These are phyloP conservation scores for Oppia nitens DNA, from an alignment of 1,140 invertebrate genomes.

Conservation along the genomic window DNA sequence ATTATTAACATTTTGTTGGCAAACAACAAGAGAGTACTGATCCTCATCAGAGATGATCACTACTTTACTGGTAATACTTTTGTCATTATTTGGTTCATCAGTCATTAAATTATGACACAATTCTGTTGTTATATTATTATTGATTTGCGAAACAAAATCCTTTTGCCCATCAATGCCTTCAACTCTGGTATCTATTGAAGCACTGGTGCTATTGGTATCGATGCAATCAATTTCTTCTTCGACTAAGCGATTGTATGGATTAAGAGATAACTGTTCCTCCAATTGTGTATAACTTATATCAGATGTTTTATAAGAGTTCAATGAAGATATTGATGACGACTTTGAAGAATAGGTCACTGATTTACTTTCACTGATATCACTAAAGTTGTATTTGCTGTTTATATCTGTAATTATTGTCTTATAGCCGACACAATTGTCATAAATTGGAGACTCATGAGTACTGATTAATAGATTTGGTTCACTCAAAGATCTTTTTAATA, in stretches of 20 bases:
- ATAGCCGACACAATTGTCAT: neutral
- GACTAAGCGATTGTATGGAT: neutral
- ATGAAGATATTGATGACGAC: no score
- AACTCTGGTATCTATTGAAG: neutral
- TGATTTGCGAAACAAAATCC: neutral
- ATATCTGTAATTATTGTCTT: neutral
- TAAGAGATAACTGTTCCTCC: neutral
- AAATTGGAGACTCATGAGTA: neutral
- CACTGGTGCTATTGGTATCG: neutral
- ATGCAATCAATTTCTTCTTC: no score
- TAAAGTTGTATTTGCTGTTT: neutral
- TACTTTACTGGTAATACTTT: no score
- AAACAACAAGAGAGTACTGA: neutral
- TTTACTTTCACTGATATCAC: no score
- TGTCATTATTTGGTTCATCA: neutral
- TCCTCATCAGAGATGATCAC: no score
- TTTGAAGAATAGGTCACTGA: no score
- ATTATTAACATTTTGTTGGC: neutral
- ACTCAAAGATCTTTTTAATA: neutral
- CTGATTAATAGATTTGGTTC: neutral
- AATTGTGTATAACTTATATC: no score
- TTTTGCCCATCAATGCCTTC: neutral
- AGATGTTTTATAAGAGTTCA: no score
- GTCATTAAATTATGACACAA: neutral
- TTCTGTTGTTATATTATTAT: neutral